Base-by-base conservation (phyloP, 2,797 vertebrate species). In the Acanthis flammea region DNA sequence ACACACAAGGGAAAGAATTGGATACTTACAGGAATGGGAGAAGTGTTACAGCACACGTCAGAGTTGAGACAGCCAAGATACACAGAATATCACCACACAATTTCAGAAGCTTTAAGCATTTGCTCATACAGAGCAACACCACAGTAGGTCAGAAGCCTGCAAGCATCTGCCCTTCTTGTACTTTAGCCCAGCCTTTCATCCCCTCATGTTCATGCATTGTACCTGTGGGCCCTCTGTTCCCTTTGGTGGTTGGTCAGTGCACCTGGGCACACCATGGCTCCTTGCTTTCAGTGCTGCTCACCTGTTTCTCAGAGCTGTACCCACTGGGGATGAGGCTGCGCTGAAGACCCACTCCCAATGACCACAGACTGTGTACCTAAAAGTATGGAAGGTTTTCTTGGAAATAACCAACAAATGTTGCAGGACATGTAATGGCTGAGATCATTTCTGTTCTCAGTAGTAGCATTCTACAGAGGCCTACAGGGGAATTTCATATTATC, bases 91-190 rank as follows among this genome's bases (percentile, higher is more conserved):
- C 57, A 58, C 25, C 17, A 19, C 1, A 37, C 35, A 58, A 14
- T 9, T 58, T 58, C 57, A 58, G 25, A 27, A 37, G 25, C 17
- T 58, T 37, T 27, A 28, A 27, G 17, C 35, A 37, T 37, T 58
- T 3, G 4, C 35, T 7, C 50, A 30, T 12, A 8, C 50, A 51
- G 28, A 50, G 28, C 8, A 30, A 51, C 11, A 19, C 24, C 24
- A 6, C 4, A 37, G 4, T 11, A 37, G 5, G 1, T 6, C 33
- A 37, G 16, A 13, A 58, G 7, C 7, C 10, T 13, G 1, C 17
- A 39, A 6, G 10, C 2, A 12, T 9, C 35, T 58, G 8, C 35
- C 17, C 17, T 58, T 6, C 12, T 27, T 6, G 24, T 3, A 19
- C 57, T 28, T 58, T 4, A 58, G 17, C 57, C 25, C 35, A 58